Conservation (phyloP, 2,113 vertebrate species). For the Pao palembangensis region DNA sequence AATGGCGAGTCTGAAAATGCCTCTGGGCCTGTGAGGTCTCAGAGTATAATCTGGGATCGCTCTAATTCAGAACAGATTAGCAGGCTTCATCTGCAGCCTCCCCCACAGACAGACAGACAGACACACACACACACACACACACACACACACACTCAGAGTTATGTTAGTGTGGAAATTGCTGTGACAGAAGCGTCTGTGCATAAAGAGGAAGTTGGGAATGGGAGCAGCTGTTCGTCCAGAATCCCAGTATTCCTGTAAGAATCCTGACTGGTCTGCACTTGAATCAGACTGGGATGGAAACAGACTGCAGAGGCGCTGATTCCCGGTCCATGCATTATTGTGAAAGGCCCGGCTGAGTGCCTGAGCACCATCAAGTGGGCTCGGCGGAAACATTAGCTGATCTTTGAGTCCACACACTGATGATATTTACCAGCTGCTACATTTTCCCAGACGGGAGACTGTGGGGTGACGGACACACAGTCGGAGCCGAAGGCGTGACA, state of each 20-base stretch:
- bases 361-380: constrained; percentile 51
- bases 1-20: constrained; percentile 58
- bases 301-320: constrained; percentile 11
- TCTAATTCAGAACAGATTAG: constrained; percentile 76
- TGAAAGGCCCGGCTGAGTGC: constrained; percentile 14
- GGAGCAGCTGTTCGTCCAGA: constrained; percentile 25
- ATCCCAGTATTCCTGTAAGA: constrained; percentile 24
- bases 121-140: constrained; percentile 11
- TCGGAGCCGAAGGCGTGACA: too few species aligned
- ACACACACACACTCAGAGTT: neutral
- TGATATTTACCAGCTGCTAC: constrained; percentile 23
- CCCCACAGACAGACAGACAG: constrained; percentile 14
- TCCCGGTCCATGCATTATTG: constrained; percentile 6
- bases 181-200: neutral
- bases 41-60: constrained; percentile 72
- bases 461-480: constrained; percentile 4
- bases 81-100: constrained; percentile 42
- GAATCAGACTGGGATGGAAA: constrained; percentile 31
- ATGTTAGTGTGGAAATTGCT: neutral
- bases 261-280: constrained; percentile 7
- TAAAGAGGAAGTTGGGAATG: neutral
- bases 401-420: constrained; percentile 1
- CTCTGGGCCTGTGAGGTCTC: constrained; percentile 68
- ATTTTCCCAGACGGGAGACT: constrained; percentile 26
- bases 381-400: constrained; percentile 35